Conservation (phyloP, 2,113 vertebrate species). For the Gavialis gangeticus region DNA sequence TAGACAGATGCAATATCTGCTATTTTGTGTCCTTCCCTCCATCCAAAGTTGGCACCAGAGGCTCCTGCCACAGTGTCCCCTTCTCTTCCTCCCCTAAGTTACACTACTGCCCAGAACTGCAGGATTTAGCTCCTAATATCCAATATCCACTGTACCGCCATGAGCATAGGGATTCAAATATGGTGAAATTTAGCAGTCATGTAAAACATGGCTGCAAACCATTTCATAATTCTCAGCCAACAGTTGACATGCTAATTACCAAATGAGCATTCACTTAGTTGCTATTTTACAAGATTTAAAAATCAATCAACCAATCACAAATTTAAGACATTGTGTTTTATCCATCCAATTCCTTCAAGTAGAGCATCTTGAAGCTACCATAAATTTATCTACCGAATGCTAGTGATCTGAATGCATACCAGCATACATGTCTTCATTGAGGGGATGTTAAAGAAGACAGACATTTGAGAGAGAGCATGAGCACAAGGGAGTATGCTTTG, state of each 20-base stretch:
- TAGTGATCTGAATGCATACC: background rate
- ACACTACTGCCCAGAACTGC: background rate
- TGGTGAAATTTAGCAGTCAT: conserved; percentile 24
- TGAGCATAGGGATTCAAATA: conserved; percentile 4
- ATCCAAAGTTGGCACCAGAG: no score
- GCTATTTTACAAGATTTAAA: conserved; percentile 17
- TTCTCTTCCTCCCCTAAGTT: no score
- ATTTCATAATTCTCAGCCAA: background rate
- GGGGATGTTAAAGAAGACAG: background rate
- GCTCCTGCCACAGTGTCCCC: no score
- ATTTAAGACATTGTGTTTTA: background rate
- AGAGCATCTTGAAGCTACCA: background rate
- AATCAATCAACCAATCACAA: background rate
- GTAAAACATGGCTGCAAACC: conserved; percentile 7
- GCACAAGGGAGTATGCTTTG: background rate
- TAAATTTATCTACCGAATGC: background rate
- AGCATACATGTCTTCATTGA: background rate
- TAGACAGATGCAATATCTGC: no score
- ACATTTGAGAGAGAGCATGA: background rate
- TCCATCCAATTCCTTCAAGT: background rate
- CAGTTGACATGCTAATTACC: background rate
- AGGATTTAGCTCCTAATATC: conserved; percentile 12
- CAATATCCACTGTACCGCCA: conserved; percentile 32
- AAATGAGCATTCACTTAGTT: background rate
- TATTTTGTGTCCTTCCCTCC: no score